Evolutionary conservation across 1,140 invertebrate genomes (phyloP), one percentile per base, ranked within the genome.

Genomic region (Copidosoma floridanum): DNA sequence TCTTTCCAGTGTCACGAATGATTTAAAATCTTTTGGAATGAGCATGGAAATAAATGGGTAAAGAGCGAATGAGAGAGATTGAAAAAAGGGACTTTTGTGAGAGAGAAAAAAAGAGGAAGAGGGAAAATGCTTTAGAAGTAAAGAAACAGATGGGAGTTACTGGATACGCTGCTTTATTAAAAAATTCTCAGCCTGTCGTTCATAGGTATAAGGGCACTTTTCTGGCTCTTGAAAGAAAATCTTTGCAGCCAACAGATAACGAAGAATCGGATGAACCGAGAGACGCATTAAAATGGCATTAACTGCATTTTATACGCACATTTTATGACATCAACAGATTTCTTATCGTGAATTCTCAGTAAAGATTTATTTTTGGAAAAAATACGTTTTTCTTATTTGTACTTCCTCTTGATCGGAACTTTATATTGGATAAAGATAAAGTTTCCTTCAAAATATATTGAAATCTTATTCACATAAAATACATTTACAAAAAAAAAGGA

Each of bases 161-260:
- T 10, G 35, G 18, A 16, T 41, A 8, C 2, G 18, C 50, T 24
- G 1, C 46, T 29, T 48, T 57, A 57, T 57, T 57, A 48, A 47
- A 57, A 57, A 48, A 48, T 48, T 57, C 44, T 57, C 43, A n/a
- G 54, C 35, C 37, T 54, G 53, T 43, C 18, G 3, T 47, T 47
- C 29, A 14, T 12, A 18, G 24, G 11, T n/a, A 24, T 47, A 21
- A 12, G 14, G n/a, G 20, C 29, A 29, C n/a, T 51, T 29, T 27
- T 29, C 1, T 44, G 20, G 27, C 21, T 27, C 29, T 51, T 41
- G 38, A 59, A 43, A 51, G 21, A 52, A 3, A 11, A 44, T 60
- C n/a, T 3, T 1, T 12, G 16, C 26, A 41, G 20, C 12, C n/a
- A 12, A 14, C 40, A 48, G 55, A 55, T 41, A 16, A 29, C 21